Evolutionary conservation across 2,888 invertebrate genomes (phyloP).

Genomic region (Tridacna crocea): DNA sequence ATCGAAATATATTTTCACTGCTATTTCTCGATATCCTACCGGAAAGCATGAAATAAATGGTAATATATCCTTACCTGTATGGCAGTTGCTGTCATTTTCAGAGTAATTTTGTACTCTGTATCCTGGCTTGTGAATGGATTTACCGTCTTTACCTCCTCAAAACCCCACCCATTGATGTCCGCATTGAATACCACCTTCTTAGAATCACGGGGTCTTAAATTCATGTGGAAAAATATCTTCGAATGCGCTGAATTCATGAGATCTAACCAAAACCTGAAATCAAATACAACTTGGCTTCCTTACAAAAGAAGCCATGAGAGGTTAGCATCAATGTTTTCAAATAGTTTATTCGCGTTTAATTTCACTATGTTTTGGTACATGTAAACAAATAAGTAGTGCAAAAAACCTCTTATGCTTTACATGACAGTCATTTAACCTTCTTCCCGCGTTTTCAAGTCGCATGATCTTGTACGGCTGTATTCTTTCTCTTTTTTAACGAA

Average conservation of each 20-base stretch:
- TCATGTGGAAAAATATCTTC: conserved; percentile 16
- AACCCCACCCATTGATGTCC: not conserved
- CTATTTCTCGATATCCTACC: not conserved
- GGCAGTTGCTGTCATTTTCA: not conserved
- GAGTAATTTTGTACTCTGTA: not conserved
- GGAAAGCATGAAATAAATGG: not conserved
- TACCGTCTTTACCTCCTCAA: not conserved
- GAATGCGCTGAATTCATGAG: not conserved
- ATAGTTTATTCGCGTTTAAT: too few species aligned
- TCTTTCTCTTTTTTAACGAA: too few species aligned
- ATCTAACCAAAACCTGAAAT: not conserved
- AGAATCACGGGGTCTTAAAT: not conserved
- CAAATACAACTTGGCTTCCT: too few species aligned
- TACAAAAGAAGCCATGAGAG: too few species aligned
- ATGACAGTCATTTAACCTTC: too few species aligned
- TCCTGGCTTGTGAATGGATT: not conserved
- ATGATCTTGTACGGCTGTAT: too few species aligned
- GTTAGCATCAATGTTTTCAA: too few species aligned
- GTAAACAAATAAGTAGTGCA: too few species aligned
- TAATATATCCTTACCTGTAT: not conserved
- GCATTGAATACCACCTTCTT: not conserved
- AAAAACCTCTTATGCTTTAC: too few species aligned
- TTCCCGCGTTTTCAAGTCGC: too few species aligned
- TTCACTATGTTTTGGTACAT: too few species aligned
- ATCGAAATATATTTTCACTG: too few species aligned